Percentiles rank a stretch among this genome's conserved stretches.
These are phyloP conservation scores for Pediacus dermestoides DNA, from an alignment of 2,888 invertebrate species.

Conservation along the genomic window DNA sequence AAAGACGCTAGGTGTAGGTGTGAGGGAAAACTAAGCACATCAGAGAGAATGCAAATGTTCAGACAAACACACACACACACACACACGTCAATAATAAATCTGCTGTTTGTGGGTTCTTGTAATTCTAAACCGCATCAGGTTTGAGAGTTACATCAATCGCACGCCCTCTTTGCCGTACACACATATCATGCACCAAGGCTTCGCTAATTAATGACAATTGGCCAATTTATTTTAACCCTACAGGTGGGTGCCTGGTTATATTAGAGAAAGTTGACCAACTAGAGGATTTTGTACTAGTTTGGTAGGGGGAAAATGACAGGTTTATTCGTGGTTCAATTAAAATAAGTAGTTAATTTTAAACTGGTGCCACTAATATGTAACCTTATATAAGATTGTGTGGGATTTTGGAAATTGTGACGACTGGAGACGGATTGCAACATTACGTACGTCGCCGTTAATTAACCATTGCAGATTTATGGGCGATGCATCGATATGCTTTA, in stretches of 20 bases:
- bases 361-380: too few species aligned
- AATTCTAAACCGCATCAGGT: conserved; percentile 34
- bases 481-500: conserved; percentile 44
- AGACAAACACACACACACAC: too few species aligned
- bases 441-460: conserved; percentile 40
- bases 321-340: too few species aligned
- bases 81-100: conserved; percentile 38
- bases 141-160: conserved; percentile 34
- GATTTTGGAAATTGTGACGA: conserved; percentile 2
- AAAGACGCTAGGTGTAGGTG: conserved; percentile 26
- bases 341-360: too few species aligned
- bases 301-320: too few species aligned
- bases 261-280: too few species aligned
- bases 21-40: too few species aligned
- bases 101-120: conserved; percentile 36
- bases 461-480: conserved; percentile 42
- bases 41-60: conserved; percentile 33
- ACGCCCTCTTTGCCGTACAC: conserved; percentile 28
- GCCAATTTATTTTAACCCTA: too few species aligned
- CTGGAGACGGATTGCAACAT: conserved; percentile 28
- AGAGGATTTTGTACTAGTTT: too few species aligned
- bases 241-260: too few species aligned
- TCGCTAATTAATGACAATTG: conserved; percentile 14
- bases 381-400: too few species aligned
- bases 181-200: conserved; percentile 4